Evolutionary conservation across 2,888 invertebrate genomes (phyloP), one percentile per base, ranked within the genome.

Genomic region (Lasioglossum lativentre): DNA sequence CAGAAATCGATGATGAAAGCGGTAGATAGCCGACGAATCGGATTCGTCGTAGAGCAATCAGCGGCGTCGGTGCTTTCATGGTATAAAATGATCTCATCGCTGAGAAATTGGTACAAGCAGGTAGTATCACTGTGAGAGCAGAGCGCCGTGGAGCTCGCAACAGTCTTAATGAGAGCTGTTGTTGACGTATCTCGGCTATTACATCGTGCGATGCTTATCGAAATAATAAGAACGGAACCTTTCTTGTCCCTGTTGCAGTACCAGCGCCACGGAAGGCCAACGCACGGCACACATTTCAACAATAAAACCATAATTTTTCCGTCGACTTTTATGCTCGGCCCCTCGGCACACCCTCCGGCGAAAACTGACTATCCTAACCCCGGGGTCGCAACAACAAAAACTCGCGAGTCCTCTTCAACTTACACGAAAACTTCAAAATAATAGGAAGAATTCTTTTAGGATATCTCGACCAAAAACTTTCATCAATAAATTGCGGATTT

Each of bases 101-200:
- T 27, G 87, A 80, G 87, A 87, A 87, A 87, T 87, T 82, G 77
- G 87, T 87, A 77, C 83, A 42, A 63, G 70, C 40, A 76, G 79
- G 82, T 77, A 72, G 78, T 56, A 82, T 83, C 68, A 59, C 72
- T 82, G 84, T 84, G 87, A 82, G 87, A 87, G 78, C 84, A 45
- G 75, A 75, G 40, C 71, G 45, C 77, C n/a, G 81, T 45, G 78
- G 72, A 75, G 77, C 42, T 74, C 74, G 81, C 76, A 75, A 71
- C 84, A 72, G 78, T 75, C 68, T 76, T 84, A 88, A 87, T 77
- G 82, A 84, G 87, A 75, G 74, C 27, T 68, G 71, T 82, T 68
- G 73, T 68, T 80, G 83, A 78, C 83, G 83, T 80, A 87, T 80
- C 86, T 83, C 30, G 63, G 27, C 80, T 68, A 42, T 80, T 76